Percentiles rank a stretch among this genome's conserved stretches.
Evolutionary conservation across 2,797 vertebrate genomes (phyloP).

Genomic region (Myotis vivesi): DNA sequence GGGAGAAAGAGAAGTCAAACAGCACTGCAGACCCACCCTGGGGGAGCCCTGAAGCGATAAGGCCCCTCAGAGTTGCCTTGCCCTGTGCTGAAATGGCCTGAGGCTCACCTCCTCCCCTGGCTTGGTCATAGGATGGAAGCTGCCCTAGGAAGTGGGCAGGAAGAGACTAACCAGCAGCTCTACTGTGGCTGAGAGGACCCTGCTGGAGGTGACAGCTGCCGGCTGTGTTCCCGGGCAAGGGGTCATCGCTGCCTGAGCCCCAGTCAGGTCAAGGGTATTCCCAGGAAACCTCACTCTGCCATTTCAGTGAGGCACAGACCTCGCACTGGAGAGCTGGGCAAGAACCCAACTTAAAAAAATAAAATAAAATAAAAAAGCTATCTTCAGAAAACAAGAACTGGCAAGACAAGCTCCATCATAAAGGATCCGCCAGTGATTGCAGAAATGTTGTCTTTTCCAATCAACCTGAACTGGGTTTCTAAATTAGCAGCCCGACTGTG

Average conservation of each 20-base stretch:
- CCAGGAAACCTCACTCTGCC: neutral
- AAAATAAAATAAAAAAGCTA: neutral
- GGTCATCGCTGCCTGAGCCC: neutral
- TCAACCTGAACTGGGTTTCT: slow-evolving; percentile 71
- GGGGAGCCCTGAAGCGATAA: neutral
- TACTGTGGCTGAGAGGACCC: neutral
- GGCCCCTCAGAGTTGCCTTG: accelerated
- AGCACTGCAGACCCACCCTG: accelerated
- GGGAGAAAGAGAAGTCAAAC: neutral
- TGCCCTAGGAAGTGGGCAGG: neutral
- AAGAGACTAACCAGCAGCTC: neutral
- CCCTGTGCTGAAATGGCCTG: neutral
- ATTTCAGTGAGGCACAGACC: neutral
- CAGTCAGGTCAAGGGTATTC: neutral
- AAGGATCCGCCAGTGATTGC: slow-evolving; percentile 58
- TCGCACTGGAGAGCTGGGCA: neutral
- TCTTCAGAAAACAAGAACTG: slow-evolving; percentile 63
- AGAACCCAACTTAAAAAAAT: neutral
- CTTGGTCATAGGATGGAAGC: neutral
- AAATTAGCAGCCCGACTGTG: slow-evolving; percentile 78
- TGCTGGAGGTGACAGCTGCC: neutral
- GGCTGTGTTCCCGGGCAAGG: neutral
- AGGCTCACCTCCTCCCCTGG: accelerated
- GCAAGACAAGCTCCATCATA: slow-evolving; percentile 34
- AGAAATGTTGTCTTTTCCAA: slow-evolving; percentile 76